phyloP scores from a whole-genome alignment of 1,140 invertebrate genomes.

The Bradysia coprophila region DNA sequence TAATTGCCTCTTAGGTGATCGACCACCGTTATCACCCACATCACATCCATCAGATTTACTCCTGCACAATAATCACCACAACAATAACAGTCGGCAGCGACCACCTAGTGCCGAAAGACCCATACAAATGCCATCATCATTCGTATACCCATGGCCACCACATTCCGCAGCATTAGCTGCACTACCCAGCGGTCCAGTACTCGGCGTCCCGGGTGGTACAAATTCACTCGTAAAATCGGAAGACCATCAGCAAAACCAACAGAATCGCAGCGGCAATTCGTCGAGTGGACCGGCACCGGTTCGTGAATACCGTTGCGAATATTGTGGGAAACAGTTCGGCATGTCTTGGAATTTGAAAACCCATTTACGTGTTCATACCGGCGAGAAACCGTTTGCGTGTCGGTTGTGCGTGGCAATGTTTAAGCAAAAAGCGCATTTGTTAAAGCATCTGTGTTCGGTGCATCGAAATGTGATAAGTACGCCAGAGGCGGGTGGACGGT shows the following conservation, averaged over 20 bases:
- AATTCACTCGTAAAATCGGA: constrained; percentile 6
- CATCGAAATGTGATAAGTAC: constrained; percentile 65
- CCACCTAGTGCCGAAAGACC: constrained; percentile 14
- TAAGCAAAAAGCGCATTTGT: constrained; percentile 68
- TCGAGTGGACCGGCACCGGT: constrained; percentile 28
- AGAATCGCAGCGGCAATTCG: constrained; percentile 12
- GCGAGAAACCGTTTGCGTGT: constrained; percentile 74
- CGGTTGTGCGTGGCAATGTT: constrained; percentile 74
- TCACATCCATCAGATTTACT: constrained; percentile 8
- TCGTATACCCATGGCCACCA: constrained; percentile 17
- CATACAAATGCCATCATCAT: constrained; percentile 15
- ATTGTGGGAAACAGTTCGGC: constrained; percentile 74
- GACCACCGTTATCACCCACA: constrained; percentile 14
- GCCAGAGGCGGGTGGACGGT: constrained; percentile 46
- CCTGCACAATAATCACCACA: constrained; percentile 7
- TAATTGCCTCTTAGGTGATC: constrained; percentile 6
- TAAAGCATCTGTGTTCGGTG: constrained; percentile 71
- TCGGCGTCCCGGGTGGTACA: neutral
- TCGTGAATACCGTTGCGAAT: constrained; percentile 66
- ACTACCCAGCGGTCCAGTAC: constrained; percentile 7
- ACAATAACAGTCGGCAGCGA: constrained; percentile 11
- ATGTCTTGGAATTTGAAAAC: constrained; percentile 82
- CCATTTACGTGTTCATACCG: constrained; percentile 65
- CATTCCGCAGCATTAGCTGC: constrained; percentile 13
- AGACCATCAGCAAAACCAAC: constrained; percentile 2